Base-by-base conservation (phyloP, 2,113 vertebrate species). In the Pygoscelis adeliae region DNA sequence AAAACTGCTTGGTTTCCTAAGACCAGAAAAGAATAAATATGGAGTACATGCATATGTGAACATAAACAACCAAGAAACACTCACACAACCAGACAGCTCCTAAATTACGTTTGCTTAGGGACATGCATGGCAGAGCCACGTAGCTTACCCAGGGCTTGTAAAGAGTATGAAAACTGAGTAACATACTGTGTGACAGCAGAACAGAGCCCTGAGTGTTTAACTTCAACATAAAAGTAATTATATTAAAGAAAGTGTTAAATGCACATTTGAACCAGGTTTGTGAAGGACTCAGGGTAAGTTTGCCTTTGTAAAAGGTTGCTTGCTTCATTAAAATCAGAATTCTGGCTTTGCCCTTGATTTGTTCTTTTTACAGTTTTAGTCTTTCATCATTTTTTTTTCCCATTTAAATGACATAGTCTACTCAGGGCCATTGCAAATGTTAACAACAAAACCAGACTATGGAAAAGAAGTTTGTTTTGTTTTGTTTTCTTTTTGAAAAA, bases 241-340 rank as follows among this genome's bases (percentile, higher is more conserved):
- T 82, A 87, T 80, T 90, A 97, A 92, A 96, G 69, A 74, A 74
- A 32, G 50, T 59, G 96, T 83, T 95, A 98, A 95, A 78, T 92
- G 11, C 27, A 80, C 50, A 20, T 96, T 96, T 90, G 81, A 97
- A 90, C 4, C n/a, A 81, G 16, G 10, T 89, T 95, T 97, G 53
- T 90, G 69, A 96, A 96, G 80, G 86, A 92, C 86, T 92, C 15
- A 0, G 61, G 38, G 27, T 94, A 82, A 96, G 69, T 97, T 96
- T 97, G 81, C 32, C 92, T 97, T 97, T 96, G 72, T 50, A 92
- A 88, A 98, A 83, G 29, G 34, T 81, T 97, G 46, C 38, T 95
- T 91, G 30, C 78, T 92, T 95, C 87, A 96, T 94, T 97, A 92
- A 95, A 95, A 94, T 40, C 32, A 76, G 69, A 96, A 95, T 87